These are phyloP conservation scores for Drosophila leontia DNA, from an alignment of 1,140 invertebrate species.

Conservation along the genomic window DNA sequence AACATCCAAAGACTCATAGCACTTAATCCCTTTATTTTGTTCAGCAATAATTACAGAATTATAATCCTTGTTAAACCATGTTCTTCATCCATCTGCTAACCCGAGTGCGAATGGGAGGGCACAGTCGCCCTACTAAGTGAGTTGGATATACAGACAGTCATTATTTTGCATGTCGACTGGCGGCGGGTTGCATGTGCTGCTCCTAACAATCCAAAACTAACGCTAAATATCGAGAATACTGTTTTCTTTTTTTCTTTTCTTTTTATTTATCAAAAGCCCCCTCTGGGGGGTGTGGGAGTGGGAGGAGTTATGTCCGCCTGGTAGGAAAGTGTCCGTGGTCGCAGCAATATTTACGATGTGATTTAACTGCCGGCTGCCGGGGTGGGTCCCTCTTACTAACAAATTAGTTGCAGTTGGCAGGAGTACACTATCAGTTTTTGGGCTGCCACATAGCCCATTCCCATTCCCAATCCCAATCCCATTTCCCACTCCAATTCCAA, in stretches of 20 bases:
- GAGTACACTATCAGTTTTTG: conserved; percentile 66
- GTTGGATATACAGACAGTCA: conserved; percentile 14
- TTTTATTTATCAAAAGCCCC: not conserved
- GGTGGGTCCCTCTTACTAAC: conserved; percentile 39
- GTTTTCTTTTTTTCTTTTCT: too few relatives aligned
- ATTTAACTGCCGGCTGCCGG: conserved; percentile 15
- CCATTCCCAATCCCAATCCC: not conserved
- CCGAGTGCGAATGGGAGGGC: not conserved
- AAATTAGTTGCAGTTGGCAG: conserved; percentile 66
- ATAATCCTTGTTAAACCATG: not conserved
- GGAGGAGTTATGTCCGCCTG: conserved; percentile 8
- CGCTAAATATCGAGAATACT: conserved; percentile 31
- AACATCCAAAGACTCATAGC: not conserved
- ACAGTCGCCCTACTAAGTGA: conserved; percentile 12
- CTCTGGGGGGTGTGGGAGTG: not conserved
- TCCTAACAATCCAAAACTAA: conserved; percentile 38
- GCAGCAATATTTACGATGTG: conserved; percentile 50
- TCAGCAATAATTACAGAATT: not conserved
- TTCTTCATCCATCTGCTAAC: not conserved
- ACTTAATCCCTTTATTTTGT: not conserved
- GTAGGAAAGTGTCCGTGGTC: conserved; percentile 14
- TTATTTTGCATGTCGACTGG: conserved; percentile 23
- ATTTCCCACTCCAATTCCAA: not conserved
- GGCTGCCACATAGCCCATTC: conserved; percentile 14
- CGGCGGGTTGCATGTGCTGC: conserved; percentile 8